Percentiles rank a stretch among this genome's conserved stretches.
These are phyloP conservation scores for Choristoneura fumiferana DNA, from an alignment of 1,140 invertebrate genomes.

Conservation along the genomic window DNA sequence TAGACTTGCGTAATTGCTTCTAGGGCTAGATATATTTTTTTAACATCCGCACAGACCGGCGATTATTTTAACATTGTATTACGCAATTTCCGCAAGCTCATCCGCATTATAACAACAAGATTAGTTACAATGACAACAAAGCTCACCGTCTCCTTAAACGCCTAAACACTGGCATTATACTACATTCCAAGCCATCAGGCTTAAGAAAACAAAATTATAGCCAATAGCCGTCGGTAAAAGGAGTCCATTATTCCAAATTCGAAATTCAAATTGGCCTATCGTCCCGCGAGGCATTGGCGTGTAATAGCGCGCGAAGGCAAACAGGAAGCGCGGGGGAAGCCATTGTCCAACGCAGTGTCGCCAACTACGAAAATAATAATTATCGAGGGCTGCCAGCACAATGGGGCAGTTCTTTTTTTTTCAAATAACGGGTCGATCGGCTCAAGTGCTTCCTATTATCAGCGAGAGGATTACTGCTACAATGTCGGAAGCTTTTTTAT, in stretches of 20 bases:
- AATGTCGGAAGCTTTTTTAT: conserved; percentile 57
- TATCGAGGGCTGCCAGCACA: conserved; percentile 66
- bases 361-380: conserved; percentile 77
- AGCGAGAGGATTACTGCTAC: conserved; percentile 65
- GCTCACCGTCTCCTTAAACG: background rate
- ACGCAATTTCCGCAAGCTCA: background rate
- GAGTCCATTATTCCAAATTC: conserved; percentile 60
- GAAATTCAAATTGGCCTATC: conserved; percentile 74
- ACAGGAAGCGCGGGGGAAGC: conserved; percentile 69
- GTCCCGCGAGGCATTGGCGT: conserved; percentile 63
- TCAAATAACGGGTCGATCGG: conserved; percentile 71
- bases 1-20: too few species aligned
- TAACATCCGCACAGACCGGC: background rate
- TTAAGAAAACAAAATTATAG: conserved; percentile 57
- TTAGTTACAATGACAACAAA: conserved; percentile 19
- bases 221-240: conserved; percentile 47
- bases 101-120: background rate
- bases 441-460: conserved; percentile 74
- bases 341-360: conserved; percentile 70
- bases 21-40: too few species aligned
- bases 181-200: conserved; percentile 11
- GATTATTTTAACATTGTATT: conserved; percentile 2
- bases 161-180: conserved; percentile 26
- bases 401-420: conserved; percentile 52
- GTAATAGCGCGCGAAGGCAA: conserved; percentile 75